These are phyloP conservation scores for Zosterops pallidus DNA, from an alignment of 2,113 vertebrate genomes.

Conservation along the genomic window DNA sequence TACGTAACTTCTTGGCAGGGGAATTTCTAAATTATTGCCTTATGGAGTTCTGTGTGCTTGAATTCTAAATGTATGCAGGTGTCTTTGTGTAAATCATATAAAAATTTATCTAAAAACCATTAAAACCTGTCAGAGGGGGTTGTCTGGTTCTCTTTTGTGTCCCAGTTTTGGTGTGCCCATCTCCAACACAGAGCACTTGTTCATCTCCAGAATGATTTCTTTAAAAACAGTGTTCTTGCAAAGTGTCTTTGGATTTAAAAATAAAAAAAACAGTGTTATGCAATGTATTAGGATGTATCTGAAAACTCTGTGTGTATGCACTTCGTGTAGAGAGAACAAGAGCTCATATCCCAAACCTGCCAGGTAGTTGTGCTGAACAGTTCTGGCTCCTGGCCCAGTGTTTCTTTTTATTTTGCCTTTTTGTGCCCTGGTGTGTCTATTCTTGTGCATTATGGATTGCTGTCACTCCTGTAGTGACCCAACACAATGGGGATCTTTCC, in stretches of 20 bases:
- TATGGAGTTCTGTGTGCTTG: neutral
- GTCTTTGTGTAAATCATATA: neutral
- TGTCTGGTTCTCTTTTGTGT: neutral
- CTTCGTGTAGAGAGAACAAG: neutral
- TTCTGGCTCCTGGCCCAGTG: neutral
- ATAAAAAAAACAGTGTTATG: neutral
- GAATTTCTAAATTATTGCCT: neutral
- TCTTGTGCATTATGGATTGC: neutral
- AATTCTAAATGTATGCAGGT: neutral
- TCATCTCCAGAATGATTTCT: neutral
- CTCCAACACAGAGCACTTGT: neutral
- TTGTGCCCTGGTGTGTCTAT: neutral
- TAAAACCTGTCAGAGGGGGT: neutral
- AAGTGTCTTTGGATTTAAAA: neutral
- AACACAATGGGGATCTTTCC: neutral
- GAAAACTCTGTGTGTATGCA: neutral
- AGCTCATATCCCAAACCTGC: neutral
- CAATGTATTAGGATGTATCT: neutral
- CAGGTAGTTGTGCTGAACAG: neutral
- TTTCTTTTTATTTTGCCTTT: neutral
- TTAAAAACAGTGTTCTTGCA: neutral
- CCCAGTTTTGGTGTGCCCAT: neutral
- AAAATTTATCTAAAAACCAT: neutral
- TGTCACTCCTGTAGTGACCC: neutral
- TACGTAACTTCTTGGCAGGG: neutral